These are phyloP conservation scores for Micromesistius poutassou DNA, from an alignment of 2,797 vertebrate genomes.

Conservation along the genomic window DNA sequence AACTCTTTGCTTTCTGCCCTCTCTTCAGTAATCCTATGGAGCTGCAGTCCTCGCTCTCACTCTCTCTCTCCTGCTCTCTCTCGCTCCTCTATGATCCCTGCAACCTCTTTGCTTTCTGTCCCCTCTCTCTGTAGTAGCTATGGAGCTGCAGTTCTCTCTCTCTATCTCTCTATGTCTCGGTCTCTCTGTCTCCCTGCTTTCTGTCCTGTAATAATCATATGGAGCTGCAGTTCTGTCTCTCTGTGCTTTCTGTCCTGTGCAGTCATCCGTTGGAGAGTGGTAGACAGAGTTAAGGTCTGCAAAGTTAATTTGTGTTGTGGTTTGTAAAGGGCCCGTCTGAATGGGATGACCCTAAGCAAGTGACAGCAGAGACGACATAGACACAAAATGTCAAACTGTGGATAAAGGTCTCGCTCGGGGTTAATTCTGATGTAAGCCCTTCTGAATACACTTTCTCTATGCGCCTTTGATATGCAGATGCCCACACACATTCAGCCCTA, in stretches of 20 bases:
- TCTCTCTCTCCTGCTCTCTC: neutral
- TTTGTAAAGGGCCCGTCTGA: neutral
- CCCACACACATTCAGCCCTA: slow-evolving; percentile 3
- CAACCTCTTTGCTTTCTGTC: slow-evolving; percentile 39
- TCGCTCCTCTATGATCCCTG: slow-evolving; percentile 43
- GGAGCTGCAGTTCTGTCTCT: slow-evolving; percentile 24
- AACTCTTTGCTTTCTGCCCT: slow-evolving; percentile 40
- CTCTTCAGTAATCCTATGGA: slow-evolving; percentile 30
- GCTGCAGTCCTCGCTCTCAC: slow-evolving; percentile 4
- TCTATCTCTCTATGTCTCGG: neutral
- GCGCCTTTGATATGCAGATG: neutral
- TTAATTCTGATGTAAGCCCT: slow-evolving; percentile 57
- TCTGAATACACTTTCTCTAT: slow-evolving; percentile 30
- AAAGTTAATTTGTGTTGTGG: neutral
- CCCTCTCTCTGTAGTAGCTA: slow-evolving; percentile 26
- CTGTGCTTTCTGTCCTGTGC: too few relatives aligned
- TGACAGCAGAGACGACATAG: slow-evolving; percentile 32
- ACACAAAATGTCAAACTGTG: slow-evolving; percentile 53
- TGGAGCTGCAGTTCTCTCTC: slow-evolving; percentile 17
- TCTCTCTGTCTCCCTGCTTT: slow-evolving; percentile 42
- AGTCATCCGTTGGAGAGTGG: too few relatives aligned
- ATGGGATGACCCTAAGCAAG: neutral
- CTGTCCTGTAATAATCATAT: slow-evolving; percentile 35
- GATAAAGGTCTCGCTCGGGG: slow-evolving; percentile 49
- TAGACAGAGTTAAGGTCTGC: neutral